These are phyloP conservation scores for Drosophila sordidula DNA, from an alignment of 2,888 invertebrate species.

Conservation along the genomic window DNA sequence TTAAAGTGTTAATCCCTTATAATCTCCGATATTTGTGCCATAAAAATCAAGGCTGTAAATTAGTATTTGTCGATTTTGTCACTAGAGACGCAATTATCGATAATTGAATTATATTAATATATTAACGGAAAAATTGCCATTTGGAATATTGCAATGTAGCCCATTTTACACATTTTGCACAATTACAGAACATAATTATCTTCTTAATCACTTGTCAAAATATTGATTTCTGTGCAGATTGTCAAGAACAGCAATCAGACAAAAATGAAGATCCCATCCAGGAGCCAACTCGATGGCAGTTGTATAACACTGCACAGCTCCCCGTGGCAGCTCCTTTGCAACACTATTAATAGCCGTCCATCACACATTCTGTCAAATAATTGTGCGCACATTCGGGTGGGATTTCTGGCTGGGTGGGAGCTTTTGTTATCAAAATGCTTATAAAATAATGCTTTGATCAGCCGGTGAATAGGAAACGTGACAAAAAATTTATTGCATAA, in stretches of 20 bases:
- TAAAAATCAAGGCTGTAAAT: too few species aligned
- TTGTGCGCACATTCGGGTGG: conserved; percentile 1
- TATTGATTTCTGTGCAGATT: too few species aligned
- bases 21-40: too few species aligned
- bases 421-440: conserved; percentile 1
- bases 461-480: conserved; percentile 7
- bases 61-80: too few species aligned
- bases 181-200: too few species aligned
- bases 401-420: neutral
- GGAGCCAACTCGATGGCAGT: neutral
- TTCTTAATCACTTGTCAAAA: neutral
- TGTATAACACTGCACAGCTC: neutral
- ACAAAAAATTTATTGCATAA: neutral
- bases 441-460: neutral
- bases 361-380: conserved; percentile 11
- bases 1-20: too few species aligned
- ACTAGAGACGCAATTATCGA: too few species aligned
- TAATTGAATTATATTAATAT: too few species aligned
- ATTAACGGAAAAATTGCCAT: neutral
- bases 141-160: neutral
- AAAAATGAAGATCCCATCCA: neutral
- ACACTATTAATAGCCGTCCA: conserved; percentile 3
- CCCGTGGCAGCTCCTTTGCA: neutral
- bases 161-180: too few species aligned
- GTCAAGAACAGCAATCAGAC: too few species aligned